Evolutionary conservation across 2,888 invertebrate species (phyloP), one percentile per base, ranked within the genome.

Genomic region (Tachina fera): DNA sequence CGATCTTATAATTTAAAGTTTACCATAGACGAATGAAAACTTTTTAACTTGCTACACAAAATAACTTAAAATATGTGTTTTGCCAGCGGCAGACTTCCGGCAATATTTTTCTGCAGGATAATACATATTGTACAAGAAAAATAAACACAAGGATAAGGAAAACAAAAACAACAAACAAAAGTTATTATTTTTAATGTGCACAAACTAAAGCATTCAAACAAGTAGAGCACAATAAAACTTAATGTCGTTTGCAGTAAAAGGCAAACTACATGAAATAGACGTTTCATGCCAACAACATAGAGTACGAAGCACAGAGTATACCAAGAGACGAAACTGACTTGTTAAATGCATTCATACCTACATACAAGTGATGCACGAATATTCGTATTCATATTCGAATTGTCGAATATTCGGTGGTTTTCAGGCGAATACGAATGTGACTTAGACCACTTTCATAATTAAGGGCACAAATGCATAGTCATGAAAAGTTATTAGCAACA

Each of bases 131-230:
- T 31, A 75, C 78, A 74, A 74, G 49, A 70, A 68, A 78, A 47
- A 51, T 9, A 22, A 67, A 67, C 11, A 58, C 39, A 43, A 77
- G 60, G 16, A 83, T 5, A 67, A 51, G 77, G 43, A 67, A 77
- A 72, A 68, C n/a, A 67, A 65, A 51, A 67, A 72, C 70, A 84
- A 61, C 43, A 53, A 76, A 77, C 13, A 77, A 78, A 63, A 82
- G 78, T 82, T 85, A 74, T 78, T 82, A 71, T 76, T 72, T 65
- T 76, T 68, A 78, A 81, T 76, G 61, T 31, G 47, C 63, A 72
- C 22, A 71, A 80, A 41, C 68, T 49, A 14, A 56, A 22, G 1
- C 22, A 76, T 39, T 72, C 63, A 71, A 60, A 61, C 43, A 76
- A 67, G 19, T 14, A 71, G 22, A 76, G 60, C 58, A 61, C 47